phyloP scores from a whole-genome alignment of 2,113 vertebrate genomes.

The Psophia crepitans region DNA sequence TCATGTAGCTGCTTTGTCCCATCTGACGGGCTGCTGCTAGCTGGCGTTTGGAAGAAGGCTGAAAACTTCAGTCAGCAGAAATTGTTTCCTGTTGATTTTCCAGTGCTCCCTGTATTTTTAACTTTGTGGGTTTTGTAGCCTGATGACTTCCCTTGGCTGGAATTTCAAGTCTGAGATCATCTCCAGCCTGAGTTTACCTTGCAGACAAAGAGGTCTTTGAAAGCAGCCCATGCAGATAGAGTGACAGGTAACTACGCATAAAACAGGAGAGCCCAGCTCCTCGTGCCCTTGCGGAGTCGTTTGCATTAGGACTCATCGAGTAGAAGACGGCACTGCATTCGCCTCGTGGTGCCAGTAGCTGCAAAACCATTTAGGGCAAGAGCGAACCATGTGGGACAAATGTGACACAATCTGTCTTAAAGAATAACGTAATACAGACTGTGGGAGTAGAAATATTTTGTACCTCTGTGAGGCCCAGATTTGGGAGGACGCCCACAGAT shows the following conservation, averaged over 20 bases:
- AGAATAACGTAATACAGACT: not conserved
- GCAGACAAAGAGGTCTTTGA: conserved; percentile 65
- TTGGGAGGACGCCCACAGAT: not conserved
- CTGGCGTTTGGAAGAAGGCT: conserved; percentile 1
- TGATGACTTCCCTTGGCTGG: conserved; percentile 54
- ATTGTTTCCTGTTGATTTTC: conserved; percentile 62
- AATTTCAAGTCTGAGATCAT: conserved; percentile 37
- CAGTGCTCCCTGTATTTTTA: conserved; percentile 60
- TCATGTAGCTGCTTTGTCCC: not conserved
- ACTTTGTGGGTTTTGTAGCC: conserved; percentile 39
- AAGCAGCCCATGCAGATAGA: not conserved
- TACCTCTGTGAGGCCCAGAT: not conserved
- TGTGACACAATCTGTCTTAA: not conserved
- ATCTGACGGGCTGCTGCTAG: not conserved
- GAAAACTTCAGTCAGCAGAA: conserved; percentile 47
- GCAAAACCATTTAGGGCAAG: not conserved
- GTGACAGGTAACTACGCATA: conserved; percentile 14
- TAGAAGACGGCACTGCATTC: not conserved
- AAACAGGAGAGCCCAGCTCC: not conserved
- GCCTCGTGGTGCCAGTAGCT: not conserved
- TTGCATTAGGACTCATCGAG: not conserved
- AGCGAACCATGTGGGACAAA: not conserved
- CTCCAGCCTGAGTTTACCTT: conserved; percentile 54
- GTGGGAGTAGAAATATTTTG: not conserved
- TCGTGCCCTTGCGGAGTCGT: not conserved